Conservation (phyloP, 37 sponge, comb jelly and placozoan genomes). For the Amphimedon queenslandica region DNA sequence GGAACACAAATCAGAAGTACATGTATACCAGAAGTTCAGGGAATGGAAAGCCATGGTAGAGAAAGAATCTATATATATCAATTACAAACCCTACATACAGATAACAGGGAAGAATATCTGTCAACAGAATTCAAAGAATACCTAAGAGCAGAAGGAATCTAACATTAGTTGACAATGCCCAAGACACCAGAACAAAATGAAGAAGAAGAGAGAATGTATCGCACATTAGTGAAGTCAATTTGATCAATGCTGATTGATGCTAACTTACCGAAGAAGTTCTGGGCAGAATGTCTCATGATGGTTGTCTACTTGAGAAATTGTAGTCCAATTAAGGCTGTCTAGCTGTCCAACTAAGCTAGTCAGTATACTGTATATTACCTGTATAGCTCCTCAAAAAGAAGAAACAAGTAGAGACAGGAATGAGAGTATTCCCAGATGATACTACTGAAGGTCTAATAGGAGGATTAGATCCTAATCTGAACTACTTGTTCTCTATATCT, state of each 20-base stretch:
- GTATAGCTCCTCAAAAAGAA: no score
- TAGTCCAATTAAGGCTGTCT: slow-evolving; percentile 49
- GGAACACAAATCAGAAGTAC: no score
- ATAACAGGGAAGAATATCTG: slow-evolving; percentile 44
- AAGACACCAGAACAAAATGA: slow-evolving; percentile 73
- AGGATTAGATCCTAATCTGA: no score
- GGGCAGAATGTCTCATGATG: slow-evolving; percentile 60
- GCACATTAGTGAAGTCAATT: slow-evolving; percentile 49
- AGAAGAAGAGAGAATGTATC: slow-evolving; percentile 44
- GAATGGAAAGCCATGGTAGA: slow-evolving; percentile 69
- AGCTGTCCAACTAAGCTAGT: no score
- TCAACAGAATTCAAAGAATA: slow-evolving; percentile 30
- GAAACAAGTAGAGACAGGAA: no score
- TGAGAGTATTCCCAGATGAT: no score
- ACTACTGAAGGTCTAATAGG: no score
- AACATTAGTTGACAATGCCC: slow-evolving; percentile 52
- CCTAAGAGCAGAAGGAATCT: slow-evolving; percentile 49
- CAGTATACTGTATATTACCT: no score
- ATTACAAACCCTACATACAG: slow-evolving; percentile 41
- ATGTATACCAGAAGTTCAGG: no score
- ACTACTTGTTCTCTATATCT: no score
- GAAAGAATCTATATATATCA: slow-evolving; percentile 24
- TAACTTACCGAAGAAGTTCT: slow-evolving; percentile 49
- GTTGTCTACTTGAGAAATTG: slow-evolving; percentile 49
- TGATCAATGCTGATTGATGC: slow-evolving; percentile 56